Evolutionary conservation across 2,113 vertebrate species (phyloP).

Genomic region (Climacteris rufus): DNA sequence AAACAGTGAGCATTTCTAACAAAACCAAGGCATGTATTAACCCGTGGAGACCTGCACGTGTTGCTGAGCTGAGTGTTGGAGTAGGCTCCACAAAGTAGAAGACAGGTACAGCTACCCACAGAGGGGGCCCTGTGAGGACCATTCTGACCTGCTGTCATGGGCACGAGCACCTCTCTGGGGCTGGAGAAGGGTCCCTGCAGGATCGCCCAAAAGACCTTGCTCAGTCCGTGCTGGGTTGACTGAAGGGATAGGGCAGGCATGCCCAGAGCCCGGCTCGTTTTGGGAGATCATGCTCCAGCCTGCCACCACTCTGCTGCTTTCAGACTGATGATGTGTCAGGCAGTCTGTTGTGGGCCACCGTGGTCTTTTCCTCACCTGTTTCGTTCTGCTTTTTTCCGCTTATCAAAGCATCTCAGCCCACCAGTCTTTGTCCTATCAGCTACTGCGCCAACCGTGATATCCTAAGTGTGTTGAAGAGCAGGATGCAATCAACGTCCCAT

Average conservation of each 20-base stretch:
- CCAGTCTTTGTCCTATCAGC: not conserved
- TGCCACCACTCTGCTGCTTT: too few species aligned
- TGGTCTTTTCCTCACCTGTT: not conserved
- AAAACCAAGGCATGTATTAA: not conserved
- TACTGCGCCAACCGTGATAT: fast-evolving
- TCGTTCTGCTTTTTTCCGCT: not conserved
- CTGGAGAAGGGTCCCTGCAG: too few species aligned
- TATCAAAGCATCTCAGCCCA: not conserved
- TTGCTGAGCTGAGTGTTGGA: not conserved
- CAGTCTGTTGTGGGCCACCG: not conserved
- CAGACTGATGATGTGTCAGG: fast-evolving
- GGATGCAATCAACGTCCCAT: not conserved
- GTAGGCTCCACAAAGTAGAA: not conserved
- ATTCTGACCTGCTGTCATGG: not conserved
- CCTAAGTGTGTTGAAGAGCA: too few species aligned
- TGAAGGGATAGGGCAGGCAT: too few species aligned
- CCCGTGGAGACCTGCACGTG: fast-evolving
- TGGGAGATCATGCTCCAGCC: too few species aligned
- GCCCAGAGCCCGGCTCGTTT: too few species aligned
- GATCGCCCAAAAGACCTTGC: too few species aligned
- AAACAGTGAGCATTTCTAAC: too few species aligned
- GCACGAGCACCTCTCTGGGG: too few species aligned
- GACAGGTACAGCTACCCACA: not conserved
- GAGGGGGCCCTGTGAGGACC: not conserved
- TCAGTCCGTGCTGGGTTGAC: too few species aligned